These are phyloP conservation scores for Trididemnum nubilum DNA, from an alignment of 23 tunicate genomes.

Conservation along the genomic window DNA sequence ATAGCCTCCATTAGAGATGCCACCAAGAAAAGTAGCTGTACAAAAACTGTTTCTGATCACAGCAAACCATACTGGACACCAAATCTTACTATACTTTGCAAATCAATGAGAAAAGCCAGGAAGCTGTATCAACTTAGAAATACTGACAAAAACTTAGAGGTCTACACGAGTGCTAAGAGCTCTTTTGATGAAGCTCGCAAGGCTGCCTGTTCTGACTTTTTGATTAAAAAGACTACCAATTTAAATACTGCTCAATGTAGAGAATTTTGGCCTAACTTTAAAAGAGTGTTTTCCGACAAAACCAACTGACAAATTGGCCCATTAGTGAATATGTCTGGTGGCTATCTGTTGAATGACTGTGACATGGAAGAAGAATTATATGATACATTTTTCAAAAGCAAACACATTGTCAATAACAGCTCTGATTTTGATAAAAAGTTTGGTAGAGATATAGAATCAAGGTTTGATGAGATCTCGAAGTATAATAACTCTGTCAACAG, in stretches of 20 bases:
- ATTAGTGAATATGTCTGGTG: background rate
- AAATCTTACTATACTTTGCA: background rate
- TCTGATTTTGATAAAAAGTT: no score
- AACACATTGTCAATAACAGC: no score
- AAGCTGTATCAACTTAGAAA: background rate
- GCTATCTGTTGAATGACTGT: background rate
- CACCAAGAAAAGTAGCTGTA: background rate
- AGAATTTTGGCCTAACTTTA: background rate
- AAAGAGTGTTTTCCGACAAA: background rate
- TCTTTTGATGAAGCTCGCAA: background rate
- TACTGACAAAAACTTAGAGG: background rate
- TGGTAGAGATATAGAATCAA: no score
- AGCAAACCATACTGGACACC: background rate
- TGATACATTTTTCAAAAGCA: background rate
- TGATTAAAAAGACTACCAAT: background rate
- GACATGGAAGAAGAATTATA: background rate
- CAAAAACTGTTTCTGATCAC: background rate
- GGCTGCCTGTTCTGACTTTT: background rate
- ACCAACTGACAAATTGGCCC: background rate
- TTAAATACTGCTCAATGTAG: background rate
- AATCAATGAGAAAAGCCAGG: background rate
- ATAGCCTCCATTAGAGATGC: background rate
- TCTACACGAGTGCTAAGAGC: background rate
- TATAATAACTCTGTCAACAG: no score
- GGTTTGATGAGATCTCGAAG: no score